Percentiles rank a stretch among this genome's conserved stretches.
Evolutionary conservation across 2,888 invertebrate species (phyloP).

Genomic region (Erannis defoliaria): DNA sequence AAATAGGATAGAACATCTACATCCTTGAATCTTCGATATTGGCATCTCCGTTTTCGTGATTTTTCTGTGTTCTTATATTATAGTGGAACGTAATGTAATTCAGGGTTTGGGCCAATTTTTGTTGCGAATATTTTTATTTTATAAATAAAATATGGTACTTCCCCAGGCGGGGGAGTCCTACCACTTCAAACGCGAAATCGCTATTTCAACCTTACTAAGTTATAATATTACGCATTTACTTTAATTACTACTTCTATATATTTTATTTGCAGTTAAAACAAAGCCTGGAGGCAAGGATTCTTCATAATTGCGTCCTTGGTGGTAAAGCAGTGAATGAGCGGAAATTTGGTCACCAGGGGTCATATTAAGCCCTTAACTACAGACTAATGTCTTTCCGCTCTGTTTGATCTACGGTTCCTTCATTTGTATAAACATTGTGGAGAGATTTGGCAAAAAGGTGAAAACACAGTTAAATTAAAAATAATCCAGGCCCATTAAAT

Average conservation of each 20-base stretch:
- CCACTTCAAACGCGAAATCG: too few relatives aligned
- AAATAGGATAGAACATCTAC: constrained; percentile 31
- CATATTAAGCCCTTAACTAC: constrained; percentile 64
- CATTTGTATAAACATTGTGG: constrained; percentile 64
- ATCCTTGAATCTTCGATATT: constrained; percentile 30
- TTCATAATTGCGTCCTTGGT: constrained; percentile 51
- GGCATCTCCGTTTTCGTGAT: constrained; percentile 24
- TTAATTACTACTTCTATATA: neutral
- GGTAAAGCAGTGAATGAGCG: constrained; percentile 58
- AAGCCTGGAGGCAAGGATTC: constrained; percentile 59
- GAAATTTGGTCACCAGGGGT: constrained; percentile 63
- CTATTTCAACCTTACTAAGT: too few relatives aligned
- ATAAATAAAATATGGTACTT: too few relatives aligned
- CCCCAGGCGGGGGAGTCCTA: too few relatives aligned
- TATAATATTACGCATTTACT: neutral
- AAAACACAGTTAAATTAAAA: too few relatives aligned
- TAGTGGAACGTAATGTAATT: constrained; percentile 9
- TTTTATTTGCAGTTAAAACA: constrained; percentile 56
- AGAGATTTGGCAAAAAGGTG: constrained; percentile 72
- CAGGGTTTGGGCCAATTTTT: neutral
- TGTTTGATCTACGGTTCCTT: constrained; percentile 67
- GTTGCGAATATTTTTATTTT: neutral
- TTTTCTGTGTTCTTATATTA: constrained; percentile 25
- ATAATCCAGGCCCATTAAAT: too few relatives aligned
- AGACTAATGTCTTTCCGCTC: constrained; percentile 64